These are phyloP conservation scores for Mesocricetus auratus DNA, from an alignment of 2,113 vertebrate genomes.

Conservation along the genomic window DNA sequence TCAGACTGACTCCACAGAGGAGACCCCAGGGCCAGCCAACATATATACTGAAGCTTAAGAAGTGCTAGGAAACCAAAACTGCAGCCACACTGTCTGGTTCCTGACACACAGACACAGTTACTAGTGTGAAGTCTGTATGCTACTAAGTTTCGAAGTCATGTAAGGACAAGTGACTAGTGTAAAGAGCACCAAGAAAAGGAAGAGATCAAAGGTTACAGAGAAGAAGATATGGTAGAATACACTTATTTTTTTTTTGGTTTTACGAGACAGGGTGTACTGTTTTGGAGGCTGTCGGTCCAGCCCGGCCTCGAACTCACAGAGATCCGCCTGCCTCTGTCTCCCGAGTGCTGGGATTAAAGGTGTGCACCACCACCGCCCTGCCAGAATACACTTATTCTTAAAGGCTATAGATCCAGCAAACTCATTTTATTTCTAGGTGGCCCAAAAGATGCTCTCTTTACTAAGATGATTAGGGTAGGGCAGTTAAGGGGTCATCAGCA, in stretches of 20 bases:
- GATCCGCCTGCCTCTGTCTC: too few species aligned
- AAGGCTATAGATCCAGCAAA: not conserved
- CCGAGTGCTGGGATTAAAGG: too few species aligned
- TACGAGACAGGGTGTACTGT: too few species aligned
- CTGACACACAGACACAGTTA: not conserved
- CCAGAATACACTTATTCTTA: not conserved
- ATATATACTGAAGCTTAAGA: not conserved
- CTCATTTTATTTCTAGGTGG: too few species aligned
- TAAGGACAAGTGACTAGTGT: not conserved
- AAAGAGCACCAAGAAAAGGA: not conserved
- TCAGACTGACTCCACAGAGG: not conserved
- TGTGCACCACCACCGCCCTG: too few species aligned
- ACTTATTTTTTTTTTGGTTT: too few species aligned
- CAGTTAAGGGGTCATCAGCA: not conserved
- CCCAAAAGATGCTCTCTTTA: not conserved
- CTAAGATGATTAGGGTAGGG: not conserved
- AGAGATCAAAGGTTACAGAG: not conserved
- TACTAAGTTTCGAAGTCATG: not conserved
- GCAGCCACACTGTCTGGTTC: not conserved
- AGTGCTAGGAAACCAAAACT: not conserved
- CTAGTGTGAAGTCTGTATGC: not conserved
- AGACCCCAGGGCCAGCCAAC: not conserved
- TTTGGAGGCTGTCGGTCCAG: too few species aligned
- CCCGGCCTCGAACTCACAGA: too few species aligned
- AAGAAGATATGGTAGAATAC: not conserved